Percentiles rank a stretch among this genome's conserved stretches.
Evolutionary conservation across 2,888 invertebrate genomes (phyloP).

Genomic region (Geophilus truncorum): DNA sequence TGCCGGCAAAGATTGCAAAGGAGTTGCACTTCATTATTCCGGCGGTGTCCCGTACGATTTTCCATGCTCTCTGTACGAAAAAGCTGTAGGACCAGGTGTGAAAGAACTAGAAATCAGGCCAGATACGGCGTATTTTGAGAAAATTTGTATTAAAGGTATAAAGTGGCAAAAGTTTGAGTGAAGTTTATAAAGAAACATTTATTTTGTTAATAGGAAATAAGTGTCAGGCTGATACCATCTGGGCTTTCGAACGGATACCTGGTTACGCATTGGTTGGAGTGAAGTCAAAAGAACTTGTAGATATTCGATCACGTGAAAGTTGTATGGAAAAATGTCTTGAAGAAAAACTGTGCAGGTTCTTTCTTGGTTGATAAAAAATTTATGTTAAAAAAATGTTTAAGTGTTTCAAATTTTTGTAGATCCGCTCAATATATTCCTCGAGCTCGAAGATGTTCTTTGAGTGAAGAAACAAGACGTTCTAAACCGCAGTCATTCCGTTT

Average conservation of each 20-base stretch:
- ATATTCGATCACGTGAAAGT: slow-evolving; percentile 59
- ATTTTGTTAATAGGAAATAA: slow-evolving; percentile 37
- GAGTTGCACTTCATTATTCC: slow-evolving; percentile 43
- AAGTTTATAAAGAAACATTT: not conserved
- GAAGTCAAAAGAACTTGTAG: slow-evolving; percentile 57
- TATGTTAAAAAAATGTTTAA: too few relatives aligned
- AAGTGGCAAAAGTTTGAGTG: not conserved
- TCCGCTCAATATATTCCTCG: slow-evolving; percentile 19
- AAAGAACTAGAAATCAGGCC: slow-evolving; percentile 46
- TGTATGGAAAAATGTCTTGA: slow-evolving; percentile 63
- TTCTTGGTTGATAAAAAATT: not conserved
- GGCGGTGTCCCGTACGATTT: slow-evolving; percentile 33
- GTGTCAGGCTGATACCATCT: slow-evolving; percentile 58
- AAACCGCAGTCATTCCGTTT: slow-evolving; percentile 50
- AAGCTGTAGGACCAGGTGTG: slow-evolving; percentile 47
- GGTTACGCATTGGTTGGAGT: slow-evolving; percentile 70
- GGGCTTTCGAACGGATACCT: slow-evolving; percentile 70
- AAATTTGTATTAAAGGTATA: slow-evolving; percentile 50
- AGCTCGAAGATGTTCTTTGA: slow-evolving; percentile 50
- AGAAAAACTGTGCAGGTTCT: slow-evolving; percentile 45
- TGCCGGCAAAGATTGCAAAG: slow-evolving; percentile 45
- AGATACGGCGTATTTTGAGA: slow-evolving; percentile 51
- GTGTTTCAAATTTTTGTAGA: not conserved
- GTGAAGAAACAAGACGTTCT: slow-evolving; percentile 53
- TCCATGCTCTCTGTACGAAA: slow-evolving; percentile 47